Conservation (phyloP, 1,140 invertebrate species). For the Lordiphosa clarofinis region DNA sequence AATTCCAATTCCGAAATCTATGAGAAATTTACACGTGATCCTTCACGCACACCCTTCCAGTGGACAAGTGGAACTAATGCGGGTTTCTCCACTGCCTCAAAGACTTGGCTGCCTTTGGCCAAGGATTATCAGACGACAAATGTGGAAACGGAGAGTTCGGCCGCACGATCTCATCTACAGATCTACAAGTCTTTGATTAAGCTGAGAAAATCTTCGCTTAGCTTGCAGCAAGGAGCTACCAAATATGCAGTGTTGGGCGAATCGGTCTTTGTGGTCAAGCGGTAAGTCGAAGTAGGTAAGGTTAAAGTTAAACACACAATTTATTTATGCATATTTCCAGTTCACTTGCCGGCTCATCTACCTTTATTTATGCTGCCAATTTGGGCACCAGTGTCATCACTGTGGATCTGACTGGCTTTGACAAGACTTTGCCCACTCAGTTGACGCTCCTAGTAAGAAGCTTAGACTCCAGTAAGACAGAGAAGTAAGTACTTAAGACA, state of each 20-base stretch:
- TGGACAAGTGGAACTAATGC: constrained; percentile 82
- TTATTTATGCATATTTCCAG: background rate
- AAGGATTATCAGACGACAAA: constrained; percentile 82
- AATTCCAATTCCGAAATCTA: constrained; percentile 80
- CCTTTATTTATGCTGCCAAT: constrained; percentile 45
- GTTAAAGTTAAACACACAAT: no score
- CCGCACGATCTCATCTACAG: constrained; percentile 57
- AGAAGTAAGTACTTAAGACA: constrained; percentile 27
- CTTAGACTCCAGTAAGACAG: constrained; percentile 40
- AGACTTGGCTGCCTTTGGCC: constrained; percentile 85
- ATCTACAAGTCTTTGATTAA: constrained; percentile 64
- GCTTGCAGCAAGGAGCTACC: constrained; percentile 76
- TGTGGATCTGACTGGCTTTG: constrained; percentile 43
- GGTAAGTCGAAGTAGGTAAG: constrained; percentile 41
- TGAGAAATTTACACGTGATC: constrained; percentile 83
- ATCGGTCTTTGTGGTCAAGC: constrained; percentile 72
- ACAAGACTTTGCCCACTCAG: constrained; percentile 36
- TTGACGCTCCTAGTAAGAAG: constrained; percentile 43
- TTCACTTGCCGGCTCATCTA: constrained; percentile 20
- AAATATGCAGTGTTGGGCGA: constrained; percentile 66
- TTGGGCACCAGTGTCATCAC: constrained; percentile 31
- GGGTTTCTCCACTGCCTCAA: constrained; percentile 81
- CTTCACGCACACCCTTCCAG: constrained; percentile 87
- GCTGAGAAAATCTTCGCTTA: constrained; percentile 38
- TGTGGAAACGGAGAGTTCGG: constrained; percentile 47